A percentile compares a stretch with the other conserved stretches of the same genome.
Conservation (phyloP, 2,797 vertebrate species). For the Gadopsis bispinosus region DNA sequence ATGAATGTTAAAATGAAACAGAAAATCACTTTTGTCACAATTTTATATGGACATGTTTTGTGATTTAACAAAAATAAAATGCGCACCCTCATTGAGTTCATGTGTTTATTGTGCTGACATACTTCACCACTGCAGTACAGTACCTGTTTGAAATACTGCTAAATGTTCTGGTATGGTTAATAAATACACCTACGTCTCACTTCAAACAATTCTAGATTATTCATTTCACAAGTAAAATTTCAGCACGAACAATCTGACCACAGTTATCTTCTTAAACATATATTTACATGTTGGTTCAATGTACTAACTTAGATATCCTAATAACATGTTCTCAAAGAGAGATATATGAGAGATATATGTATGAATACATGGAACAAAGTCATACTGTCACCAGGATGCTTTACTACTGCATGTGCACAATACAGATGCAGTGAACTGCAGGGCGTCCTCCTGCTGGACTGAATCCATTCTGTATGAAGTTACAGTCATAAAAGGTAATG, state of each 20-base stretch:
- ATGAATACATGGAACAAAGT: background rate
- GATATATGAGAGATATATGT: background rate
- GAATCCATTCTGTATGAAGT: slow-evolving; percentile 1
- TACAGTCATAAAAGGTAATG: slow-evolving; percentile 54
- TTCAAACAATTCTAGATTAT: background rate
- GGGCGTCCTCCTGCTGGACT: slow-evolving; percentile 7
- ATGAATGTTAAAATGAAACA: slow-evolving; percentile 42
- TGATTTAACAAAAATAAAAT: slow-evolving; percentile 44
- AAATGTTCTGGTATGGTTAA: slow-evolving; percentile 23
- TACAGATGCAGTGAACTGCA: slow-evolving; percentile 2
- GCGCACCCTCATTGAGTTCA: slow-evolving; percentile 20
- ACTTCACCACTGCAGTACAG: slow-evolving; percentile 16
- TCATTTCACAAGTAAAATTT: slow-evolving; percentile 7
- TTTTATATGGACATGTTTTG: slow-evolving; percentile 19
- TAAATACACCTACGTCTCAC: slow-evolving; percentile 26
- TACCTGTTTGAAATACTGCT: slow-evolving; percentile 47
- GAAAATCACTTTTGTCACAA: slow-evolving; percentile 17
- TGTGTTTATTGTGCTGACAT: slow-evolving; percentile 60
- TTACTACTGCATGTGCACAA: slow-evolving; percentile 3
- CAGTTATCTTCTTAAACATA: background rate
- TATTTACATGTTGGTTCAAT: slow-evolving; percentile 9
- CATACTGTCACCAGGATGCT: slow-evolving; percentile 2
- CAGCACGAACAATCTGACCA: background rate
- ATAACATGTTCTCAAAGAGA: background rate
- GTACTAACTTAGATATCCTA: background rate